A percentile compares a stretch with the other conserved stretches of the same genome.
Conservation (phyloP, 2,113 vertebrate genomes). For the Rhombomys opimus region DNA sequence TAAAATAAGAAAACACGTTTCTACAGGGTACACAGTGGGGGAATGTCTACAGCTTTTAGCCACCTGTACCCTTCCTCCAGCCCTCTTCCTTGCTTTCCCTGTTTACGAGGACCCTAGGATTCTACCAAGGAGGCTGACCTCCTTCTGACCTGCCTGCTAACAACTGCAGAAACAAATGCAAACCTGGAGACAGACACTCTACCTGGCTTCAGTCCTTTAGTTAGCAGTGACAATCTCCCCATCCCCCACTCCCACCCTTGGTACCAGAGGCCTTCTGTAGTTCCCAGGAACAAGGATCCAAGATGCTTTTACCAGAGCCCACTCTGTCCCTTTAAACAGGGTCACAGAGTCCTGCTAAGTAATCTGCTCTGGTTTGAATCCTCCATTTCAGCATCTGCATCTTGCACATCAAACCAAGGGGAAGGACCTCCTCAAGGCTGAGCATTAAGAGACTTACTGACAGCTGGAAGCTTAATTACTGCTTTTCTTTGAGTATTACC, state of each 20-base stretch:
- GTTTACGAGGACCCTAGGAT: not conserved
- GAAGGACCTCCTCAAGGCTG: slow-evolving; percentile 54
- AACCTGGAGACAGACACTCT: not conserved
- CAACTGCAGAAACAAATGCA: not conserved
- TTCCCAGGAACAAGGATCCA: not conserved
- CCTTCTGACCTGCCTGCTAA: slow-evolving; percentile 68
- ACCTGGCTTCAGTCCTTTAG: not conserved
- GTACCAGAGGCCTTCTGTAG: not conserved
- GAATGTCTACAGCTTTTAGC: not conserved
- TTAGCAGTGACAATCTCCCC: not conserved
- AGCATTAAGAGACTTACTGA: slow-evolving; percentile 63
- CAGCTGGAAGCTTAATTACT: slow-evolving; percentile 67
- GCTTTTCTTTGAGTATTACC: slow-evolving; percentile 61
- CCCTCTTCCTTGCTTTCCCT: not conserved
- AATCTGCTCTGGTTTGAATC: slow-evolving; percentile 31
- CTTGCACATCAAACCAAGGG: slow-evolving; percentile 38
- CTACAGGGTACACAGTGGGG: not conserved
- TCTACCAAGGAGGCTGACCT: slow-evolving; percentile 64
- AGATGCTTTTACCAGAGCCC: fast-evolving
- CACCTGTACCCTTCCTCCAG: not conserved
- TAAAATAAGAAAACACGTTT: not conserved
- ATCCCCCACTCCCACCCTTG: no score
- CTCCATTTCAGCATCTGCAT: slow-evolving; percentile 62
- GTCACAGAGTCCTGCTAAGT: not conserved
- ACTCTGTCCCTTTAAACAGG: not conserved